phyloP scores from a whole-genome alignment of 2,888 invertebrate species.

The Hartigia nigra region DNA sequence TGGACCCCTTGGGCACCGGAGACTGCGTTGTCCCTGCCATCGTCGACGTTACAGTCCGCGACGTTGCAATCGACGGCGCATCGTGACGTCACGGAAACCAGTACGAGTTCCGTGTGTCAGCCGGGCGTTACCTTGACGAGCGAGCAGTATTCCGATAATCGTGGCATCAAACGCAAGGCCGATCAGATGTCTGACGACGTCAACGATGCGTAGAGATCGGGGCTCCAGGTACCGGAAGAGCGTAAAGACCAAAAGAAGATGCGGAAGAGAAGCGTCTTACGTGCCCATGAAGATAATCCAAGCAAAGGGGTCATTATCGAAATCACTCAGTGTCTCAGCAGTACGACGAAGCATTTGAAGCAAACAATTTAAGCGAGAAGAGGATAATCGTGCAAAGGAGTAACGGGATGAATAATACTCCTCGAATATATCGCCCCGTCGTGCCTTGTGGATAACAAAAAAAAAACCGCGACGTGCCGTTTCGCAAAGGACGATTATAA shows the following conservation, averaged over 20 bases:
- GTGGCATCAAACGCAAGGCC: constrained; percentile 61
- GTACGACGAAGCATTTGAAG: constrained; percentile 31
- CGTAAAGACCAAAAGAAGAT: background rate
- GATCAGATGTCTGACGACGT: constrained; percentile 56
- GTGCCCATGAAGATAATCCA: constrained; percentile 41
- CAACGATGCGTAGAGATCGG: constrained; percentile 50
- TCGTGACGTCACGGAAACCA: background rate
- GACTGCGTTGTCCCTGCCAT: constrained; percentile 48
- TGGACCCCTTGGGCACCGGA: constrained; percentile 65
- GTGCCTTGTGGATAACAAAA: constrained; percentile 12
- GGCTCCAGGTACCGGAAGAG: background rate
- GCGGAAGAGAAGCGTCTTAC: background rate
- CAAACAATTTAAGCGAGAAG: background rate
- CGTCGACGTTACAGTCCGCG: constrained; percentile 30
- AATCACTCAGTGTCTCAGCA: constrained; percentile 63
- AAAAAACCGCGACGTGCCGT: constrained; percentile 10
- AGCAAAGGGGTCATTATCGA: constrained; percentile 56
- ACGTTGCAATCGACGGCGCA: background rate
- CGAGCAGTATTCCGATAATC: constrained; percentile 44
- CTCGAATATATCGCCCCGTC: background rate
- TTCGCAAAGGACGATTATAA: constrained; percentile 3
- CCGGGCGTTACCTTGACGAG: constrained; percentile 27
- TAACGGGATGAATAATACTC: background rate
- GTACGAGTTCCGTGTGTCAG: background rate
- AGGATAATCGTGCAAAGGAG: background rate